Conservation (phyloP, 2,888 invertebrate genomes). For the Spisula solida region DNA sequence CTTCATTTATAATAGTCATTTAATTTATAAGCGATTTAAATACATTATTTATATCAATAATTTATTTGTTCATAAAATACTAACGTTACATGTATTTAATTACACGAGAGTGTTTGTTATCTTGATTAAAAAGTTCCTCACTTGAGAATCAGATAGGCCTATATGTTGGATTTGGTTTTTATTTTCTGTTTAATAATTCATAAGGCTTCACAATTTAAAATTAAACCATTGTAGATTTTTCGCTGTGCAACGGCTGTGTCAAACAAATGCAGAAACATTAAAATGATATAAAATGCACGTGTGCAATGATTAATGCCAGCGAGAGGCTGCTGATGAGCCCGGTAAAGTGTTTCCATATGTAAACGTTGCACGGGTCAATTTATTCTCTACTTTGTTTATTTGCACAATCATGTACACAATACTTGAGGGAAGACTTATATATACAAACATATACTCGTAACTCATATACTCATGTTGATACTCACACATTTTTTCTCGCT, state of each 20-base stretch:
- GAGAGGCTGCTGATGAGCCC: neutral
- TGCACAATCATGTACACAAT: neutral
- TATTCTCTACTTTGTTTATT: neutral
- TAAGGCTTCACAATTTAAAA: neutral
- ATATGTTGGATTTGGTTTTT: neutral
- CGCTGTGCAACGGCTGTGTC: neutral
- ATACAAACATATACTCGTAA: slow-evolving; percentile 7
- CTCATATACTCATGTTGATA: neutral
- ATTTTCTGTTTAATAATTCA: neutral
- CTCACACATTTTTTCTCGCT: neutral
- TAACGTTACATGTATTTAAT: neutral
- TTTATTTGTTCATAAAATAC: neutral
- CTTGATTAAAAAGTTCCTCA: neutral
- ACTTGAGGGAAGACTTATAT: neutral
- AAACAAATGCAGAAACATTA: neutral
- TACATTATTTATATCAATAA: neutral
- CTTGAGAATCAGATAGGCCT: neutral
- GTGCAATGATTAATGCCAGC: neutral
- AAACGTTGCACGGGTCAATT: slow-evolving; percentile 26
- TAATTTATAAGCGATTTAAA: neutral
- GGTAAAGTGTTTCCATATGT: slow-evolving; percentile 19
- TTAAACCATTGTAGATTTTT: slow-evolving; percentile 20
- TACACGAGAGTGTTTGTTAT: neutral
- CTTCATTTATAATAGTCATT: neutral
- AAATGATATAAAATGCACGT: slow-evolving; percentile 28